These are phyloP conservation scores for Metaphire vulgaris DNA, from an alignment of 1,140 invertebrate species.

Conservation along the genomic window DNA sequence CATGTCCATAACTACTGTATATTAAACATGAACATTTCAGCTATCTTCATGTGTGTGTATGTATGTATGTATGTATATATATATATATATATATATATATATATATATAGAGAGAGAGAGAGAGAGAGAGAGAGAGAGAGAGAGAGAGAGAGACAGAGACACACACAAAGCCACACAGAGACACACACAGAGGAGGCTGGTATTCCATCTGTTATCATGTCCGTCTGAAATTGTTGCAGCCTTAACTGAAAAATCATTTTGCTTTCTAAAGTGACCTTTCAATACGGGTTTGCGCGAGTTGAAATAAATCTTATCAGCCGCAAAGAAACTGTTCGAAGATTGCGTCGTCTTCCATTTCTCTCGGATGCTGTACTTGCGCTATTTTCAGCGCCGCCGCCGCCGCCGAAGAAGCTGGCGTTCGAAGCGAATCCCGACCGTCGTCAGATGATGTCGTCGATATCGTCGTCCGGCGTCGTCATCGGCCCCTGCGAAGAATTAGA, in stretches of 20 bases:
- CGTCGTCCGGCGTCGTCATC: neutral
- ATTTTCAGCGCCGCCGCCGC: no score
- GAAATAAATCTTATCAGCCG: no score
- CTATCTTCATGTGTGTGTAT: neutral
- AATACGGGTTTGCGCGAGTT: no score
- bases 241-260: neutral
- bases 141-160: constrained; percentile 6
- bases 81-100: neutral
- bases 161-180: constrained; percentile 16
- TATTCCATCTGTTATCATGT: constrained; percentile 20
- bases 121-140: constrained; percentile 12
- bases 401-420: no score
- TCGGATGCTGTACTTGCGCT: no score
- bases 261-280: no score
- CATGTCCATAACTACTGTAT: neutral
- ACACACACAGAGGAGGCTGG: constrained; percentile 15
- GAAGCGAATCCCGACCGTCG: no score
- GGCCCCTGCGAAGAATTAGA: neutral
- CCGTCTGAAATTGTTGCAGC: constrained; percentile 18
- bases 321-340: no score
- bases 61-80: constrained; percentile 1
- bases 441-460: neutral
- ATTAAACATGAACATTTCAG: neutral
- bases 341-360: no score
- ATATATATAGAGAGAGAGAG: neutral